These are phyloP conservation scores for Papilio polyxenes DNA, from an alignment of 1,140 invertebrate species.

Conservation along the genomic window DNA sequence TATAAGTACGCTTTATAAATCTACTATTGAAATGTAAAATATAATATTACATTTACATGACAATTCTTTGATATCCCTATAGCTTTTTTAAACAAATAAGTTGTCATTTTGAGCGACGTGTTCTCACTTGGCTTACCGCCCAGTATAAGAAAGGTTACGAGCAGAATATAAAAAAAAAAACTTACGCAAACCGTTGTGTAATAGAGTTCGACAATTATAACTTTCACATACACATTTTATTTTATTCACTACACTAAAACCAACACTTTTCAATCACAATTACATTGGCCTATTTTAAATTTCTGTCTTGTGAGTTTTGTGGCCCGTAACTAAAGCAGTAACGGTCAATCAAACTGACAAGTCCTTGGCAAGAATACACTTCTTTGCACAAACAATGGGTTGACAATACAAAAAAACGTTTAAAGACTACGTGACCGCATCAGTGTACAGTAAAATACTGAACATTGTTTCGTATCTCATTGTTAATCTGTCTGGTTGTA, in stretches of 20 bases:
- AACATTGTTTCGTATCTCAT: slow-evolving; percentile 1
- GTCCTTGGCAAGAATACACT: slow-evolving; percentile 21
- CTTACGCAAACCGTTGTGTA: slow-evolving; percentile 33
- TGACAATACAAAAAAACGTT: neutral
- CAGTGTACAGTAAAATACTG: slow-evolving; percentile 18
- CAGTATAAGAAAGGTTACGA: slow-evolving; percentile 33
- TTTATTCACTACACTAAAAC: neutral
- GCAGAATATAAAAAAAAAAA: slow-evolving; percentile 33
- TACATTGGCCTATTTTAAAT: slow-evolving; percentile 13
- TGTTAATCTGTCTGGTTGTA: slow-evolving; percentile 16
- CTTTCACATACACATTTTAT: neutral
- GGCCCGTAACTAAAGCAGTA: neutral
- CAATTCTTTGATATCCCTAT: neutral
- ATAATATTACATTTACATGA: neutral
- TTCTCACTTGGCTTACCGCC: slow-evolving; percentile 29
- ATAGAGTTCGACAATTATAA: slow-evolving; percentile 18
- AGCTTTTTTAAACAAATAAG: slow-evolving; percentile 28
- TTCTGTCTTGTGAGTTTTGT: neutral
- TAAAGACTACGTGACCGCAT: slow-evolving; percentile 1
- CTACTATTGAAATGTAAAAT: too few relatives aligned
- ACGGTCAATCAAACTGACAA: slow-evolving; percentile 28
- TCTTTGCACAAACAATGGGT: neutral
- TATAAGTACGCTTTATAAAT: too few relatives aligned
- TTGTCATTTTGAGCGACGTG: slow-evolving; percentile 33
- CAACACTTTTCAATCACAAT: neutral